phyloP scores from a whole-genome alignment of 35 echinoderm and acorn worm species.

The Chiridota heheva region DNA sequence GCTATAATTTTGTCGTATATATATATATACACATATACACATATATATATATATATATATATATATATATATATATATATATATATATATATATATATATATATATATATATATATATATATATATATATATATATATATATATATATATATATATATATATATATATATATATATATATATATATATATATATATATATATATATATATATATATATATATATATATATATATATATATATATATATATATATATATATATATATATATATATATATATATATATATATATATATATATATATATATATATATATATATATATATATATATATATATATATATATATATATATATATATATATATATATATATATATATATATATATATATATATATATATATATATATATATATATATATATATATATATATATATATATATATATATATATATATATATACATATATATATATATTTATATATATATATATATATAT shows the following conservation, averaged over 20 bases:
- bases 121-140: constrained; percentile 25
- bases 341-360: not conserved
- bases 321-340: not conserved
- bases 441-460: too few relatives aligned
- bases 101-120: constrained; percentile 24
- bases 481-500: too few relatives aligned
- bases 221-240: too few relatives aligned
- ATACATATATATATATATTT: too few relatives aligned
- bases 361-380: too few relatives aligned
- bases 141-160: constrained; percentile 23
- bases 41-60: not conserved
- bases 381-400: too few relatives aligned
- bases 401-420: too few relatives aligned
- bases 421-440: too few relatives aligned
- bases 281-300: not conserved
- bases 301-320: not conserved
- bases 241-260: not conserved
- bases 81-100: constrained; percentile 7
- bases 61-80: not conserved
- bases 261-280: not conserved
- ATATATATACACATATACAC: constrained; percentile 2
- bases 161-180: constrained; percentile 11
- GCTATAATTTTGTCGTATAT: not conserved
- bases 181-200: constrained; percentile 1
- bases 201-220: constrained; percentile 4